A percentile compares a stretch with the other conserved stretches of the same genome.
phyloP scores from a whole-genome alignment of 23 tunicate species.

The Halocynthia aurantium region DNA sequence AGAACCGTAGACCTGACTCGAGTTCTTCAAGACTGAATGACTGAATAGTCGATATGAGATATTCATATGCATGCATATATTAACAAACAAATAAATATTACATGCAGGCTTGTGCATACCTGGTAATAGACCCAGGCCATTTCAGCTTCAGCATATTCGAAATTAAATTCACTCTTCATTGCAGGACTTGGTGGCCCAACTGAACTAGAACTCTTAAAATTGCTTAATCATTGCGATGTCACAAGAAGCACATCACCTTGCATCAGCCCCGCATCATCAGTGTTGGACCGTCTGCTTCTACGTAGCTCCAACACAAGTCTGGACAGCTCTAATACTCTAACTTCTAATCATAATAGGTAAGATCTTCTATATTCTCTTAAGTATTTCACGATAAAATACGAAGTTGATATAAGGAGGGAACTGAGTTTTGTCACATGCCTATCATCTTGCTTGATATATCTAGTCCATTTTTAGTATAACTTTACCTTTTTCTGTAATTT shows the following conservation, averaged over 20 bases:
- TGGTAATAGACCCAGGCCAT: too few relatives aligned
- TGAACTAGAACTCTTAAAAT: constrained; percentile 41
- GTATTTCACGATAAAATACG: too few relatives aligned
- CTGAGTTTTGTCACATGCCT: too few relatives aligned
- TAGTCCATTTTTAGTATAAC: too few relatives aligned
- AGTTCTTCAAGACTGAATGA: too few relatives aligned
- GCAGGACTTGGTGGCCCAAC: constrained; percentile 46
- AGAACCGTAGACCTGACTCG: background rate
- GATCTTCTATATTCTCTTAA: background rate
- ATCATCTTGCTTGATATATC: too few relatives aligned
- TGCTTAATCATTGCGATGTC: constrained; percentile 63
- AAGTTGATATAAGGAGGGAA: too few relatives aligned
- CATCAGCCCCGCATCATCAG: constrained; percentile 31
- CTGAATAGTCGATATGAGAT: too few relatives aligned
- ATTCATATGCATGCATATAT: too few relatives aligned
- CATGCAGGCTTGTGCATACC: too few relatives aligned
- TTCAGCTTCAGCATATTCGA: background rate
- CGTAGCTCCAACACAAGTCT: constrained; percentile 66
- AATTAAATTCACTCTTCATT: background rate
- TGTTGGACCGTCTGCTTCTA: constrained; percentile 40
- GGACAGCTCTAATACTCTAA: constrained; percentile 28
- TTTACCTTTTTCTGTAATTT: too few relatives aligned
- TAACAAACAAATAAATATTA: too few relatives aligned
- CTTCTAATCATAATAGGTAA: background rate
- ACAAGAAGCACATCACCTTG: constrained; percentile 17